Conservation (phyloP, 2,113 vertebrate genomes). For the Cyanoramphus novaezelandiae region DNA sequence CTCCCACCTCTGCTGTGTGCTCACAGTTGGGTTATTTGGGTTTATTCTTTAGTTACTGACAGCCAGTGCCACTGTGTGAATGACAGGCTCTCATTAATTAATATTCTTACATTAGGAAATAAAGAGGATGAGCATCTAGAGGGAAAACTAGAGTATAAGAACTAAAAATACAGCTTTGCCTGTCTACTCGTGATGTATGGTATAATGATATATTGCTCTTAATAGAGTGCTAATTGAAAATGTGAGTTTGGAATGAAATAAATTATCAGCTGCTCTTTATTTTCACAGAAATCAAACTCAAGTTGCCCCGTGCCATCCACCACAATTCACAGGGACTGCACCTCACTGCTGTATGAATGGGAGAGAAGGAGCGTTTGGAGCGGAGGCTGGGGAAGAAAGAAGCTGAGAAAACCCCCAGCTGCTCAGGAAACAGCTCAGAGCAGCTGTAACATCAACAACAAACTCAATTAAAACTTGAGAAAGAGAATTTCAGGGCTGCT, state of each 20-base stretch:
- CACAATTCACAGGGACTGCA: rapidly evolving
- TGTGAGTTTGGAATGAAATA: neutral
- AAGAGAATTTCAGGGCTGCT: neutral
- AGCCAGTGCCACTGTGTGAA: neutral
- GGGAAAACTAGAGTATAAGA: neutral
- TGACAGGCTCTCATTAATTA: conserved; percentile 47
- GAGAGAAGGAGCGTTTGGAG: neutral
- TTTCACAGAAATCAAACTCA: neutral
- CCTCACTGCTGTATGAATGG: rapidly evolving
- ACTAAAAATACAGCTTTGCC: neutral
- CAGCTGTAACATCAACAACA: neutral
- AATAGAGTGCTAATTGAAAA: conserved; percentile 11
- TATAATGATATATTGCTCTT: neutral
- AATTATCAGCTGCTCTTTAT: neutral
- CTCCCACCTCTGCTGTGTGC: neutral
- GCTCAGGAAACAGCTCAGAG: neutral
- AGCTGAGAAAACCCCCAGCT: rapidly evolving
- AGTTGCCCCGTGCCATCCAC: neutral
- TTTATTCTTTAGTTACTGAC: neutral
- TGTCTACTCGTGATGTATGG: neutral
- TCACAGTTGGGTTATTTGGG: neutral
- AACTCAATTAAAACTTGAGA: neutral
- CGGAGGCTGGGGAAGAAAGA: neutral
- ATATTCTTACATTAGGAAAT: neutral
- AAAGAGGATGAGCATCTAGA: neutral